phyloP scores from a whole-genome alignment of 2,113 vertebrate species.

The Gasterosteus nipponicus region DNA sequence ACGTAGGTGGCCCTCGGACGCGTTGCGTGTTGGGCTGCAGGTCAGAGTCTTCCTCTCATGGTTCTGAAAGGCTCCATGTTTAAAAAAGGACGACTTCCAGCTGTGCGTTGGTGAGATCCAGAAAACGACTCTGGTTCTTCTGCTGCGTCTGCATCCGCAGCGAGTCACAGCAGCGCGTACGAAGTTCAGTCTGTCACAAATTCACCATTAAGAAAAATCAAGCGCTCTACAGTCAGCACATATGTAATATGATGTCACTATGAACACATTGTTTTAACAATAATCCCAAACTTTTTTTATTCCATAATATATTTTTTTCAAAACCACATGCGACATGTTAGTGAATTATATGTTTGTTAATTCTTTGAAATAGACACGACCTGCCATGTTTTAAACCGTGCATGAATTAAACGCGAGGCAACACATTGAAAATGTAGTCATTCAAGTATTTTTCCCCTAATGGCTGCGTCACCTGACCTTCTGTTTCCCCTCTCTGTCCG shows the following conservation, averaged over 20 bases:
- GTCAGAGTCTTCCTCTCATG: conserved; percentile 32
- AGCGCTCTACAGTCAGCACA: not conserved
- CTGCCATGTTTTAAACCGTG: not conserved
- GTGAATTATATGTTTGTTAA: not conserved
- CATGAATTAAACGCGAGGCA: conserved; percentile 1
- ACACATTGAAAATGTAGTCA: not conserved
- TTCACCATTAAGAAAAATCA: not conserved
- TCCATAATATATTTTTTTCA: not conserved
- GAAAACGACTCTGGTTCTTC: not conserved
- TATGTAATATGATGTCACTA: no score
- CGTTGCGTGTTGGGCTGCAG: not conserved
- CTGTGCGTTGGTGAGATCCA: not conserved
- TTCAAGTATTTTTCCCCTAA: not conserved
- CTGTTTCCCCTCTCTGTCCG: not conserved
- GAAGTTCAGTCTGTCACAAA: conserved; percentile 1
- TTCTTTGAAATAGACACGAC: not conserved
- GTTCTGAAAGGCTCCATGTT: no score
- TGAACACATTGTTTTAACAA: no score
- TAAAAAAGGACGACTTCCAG: not conserved
- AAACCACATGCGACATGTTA: not conserved
- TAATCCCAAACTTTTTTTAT: not conserved
- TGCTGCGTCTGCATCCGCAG: not conserved
- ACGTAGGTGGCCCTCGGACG: not conserved
- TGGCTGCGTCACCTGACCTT: no score
- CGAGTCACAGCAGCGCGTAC: not conserved